Percentiles rank a stretch among this genome's conserved stretches.
phyloP scores from a whole-genome alignment of 1,140 invertebrate species.

The Thalassaphorura encarpata region DNA sequence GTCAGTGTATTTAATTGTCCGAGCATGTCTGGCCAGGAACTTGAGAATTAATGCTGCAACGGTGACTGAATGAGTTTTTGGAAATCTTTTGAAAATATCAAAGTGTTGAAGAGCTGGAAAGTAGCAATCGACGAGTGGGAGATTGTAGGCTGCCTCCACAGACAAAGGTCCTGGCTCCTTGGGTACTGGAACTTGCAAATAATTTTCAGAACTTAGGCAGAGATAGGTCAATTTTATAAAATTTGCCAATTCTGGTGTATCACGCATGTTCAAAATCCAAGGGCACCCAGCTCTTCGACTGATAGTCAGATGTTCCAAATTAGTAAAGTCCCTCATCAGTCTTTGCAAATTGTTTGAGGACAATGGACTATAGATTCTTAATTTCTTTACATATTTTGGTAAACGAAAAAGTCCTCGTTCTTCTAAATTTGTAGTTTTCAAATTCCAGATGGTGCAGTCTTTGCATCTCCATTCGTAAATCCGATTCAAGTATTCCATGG shows the following conservation, averaged over 20 bases:
- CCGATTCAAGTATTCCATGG: no score
- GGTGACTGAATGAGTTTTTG: constrained; percentile 7
- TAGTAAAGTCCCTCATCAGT: no score
- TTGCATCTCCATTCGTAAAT: no score
- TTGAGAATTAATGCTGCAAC: constrained; percentile 16
- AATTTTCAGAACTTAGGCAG: constrained; percentile 22
- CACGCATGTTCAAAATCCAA: constrained; percentile 24
- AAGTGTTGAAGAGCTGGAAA: constrained; percentile 22
- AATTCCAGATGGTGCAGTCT: no score
- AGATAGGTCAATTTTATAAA: constrained; percentile 18
- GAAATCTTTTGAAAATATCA: constrained; percentile 24
- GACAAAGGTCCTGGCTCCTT: no score
- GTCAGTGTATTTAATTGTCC: constrained; percentile 13
- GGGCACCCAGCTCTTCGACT: constrained; percentile 22
- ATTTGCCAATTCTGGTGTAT: constrained; percentile 22
- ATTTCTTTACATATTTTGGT: no score
- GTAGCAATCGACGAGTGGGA: constrained; percentile 23
- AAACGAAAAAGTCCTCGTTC: no score
- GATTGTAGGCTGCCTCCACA: background rate
- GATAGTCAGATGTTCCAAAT: constrained; percentile 22
- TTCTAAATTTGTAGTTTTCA: no score
- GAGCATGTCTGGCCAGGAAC: constrained; percentile 17
- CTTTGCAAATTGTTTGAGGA: no score
- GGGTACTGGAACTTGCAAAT: constrained; percentile 3
- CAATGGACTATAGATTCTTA: no score